Percentiles rank a stretch among this genome's conserved stretches.
These are phyloP conservation scores for Stegana nigrithorax DNA, from an alignment of 2,888 invertebrate genomes.

Conservation along the genomic window DNA sequence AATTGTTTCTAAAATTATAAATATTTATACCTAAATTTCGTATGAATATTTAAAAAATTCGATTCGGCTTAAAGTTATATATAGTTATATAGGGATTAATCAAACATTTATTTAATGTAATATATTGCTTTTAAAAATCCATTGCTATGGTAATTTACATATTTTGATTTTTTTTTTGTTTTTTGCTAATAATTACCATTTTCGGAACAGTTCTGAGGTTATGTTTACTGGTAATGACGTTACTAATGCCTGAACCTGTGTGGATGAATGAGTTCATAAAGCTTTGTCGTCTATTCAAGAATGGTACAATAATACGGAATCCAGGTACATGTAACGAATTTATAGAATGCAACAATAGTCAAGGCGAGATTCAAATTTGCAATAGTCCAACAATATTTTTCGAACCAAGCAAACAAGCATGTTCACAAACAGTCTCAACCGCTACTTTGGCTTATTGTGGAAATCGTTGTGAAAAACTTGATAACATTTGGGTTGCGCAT, in stretches of 20 bases:
- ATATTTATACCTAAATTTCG: no score
- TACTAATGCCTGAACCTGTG: conserved; percentile 11
- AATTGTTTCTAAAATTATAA: no score
- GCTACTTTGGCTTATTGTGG: conserved; percentile 42
- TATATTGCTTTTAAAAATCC: no score
- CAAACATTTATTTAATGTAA: no score
- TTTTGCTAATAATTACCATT: no score
- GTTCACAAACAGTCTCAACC: conserved; percentile 31
- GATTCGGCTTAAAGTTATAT: no score
- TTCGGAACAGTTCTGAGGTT: background rate
- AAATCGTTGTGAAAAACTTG: conserved; percentile 45
- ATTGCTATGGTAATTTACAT: no score
- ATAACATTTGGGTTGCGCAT: conserved; percentile 47
- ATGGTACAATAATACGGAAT: conserved; percentile 46
- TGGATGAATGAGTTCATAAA: conserved; percentile 30
- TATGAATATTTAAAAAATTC: no score
- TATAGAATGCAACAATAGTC: conserved; percentile 44
- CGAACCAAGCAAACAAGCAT: conserved; percentile 40
- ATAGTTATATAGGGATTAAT: no score
- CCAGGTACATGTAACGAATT: conserved; percentile 58
- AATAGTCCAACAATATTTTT: conserved; percentile 26
- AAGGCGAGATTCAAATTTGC: conserved; percentile 38
- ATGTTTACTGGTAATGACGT: conserved; percentile 24
- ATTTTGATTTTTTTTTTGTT: no score
- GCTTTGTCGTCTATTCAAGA: conserved; percentile 51